Evolutionary conservation across 2,797 vertebrate genomes (phyloP).

Genomic region (Lepilemur ruficaudatus): DNA sequence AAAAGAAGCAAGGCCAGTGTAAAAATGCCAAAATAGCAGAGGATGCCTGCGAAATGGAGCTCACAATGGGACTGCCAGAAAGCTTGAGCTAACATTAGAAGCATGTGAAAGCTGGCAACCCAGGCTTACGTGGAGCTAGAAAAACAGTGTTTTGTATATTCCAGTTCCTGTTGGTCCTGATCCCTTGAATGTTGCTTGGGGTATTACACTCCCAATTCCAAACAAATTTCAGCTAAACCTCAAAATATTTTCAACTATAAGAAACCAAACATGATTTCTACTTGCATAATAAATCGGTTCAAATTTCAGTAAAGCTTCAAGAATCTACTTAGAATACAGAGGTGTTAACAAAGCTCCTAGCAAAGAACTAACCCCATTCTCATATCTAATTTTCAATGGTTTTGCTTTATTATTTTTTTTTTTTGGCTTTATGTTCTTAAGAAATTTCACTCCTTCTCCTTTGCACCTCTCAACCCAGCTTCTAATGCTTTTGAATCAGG

Average conservation of each 20-base stretch:
- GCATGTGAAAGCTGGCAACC: constrained; percentile 59
- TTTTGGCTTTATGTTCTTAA: background rate
- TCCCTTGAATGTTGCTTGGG: constrained; percentile 64
- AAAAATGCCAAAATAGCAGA: constrained; percentile 63
- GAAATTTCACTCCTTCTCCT: background rate
- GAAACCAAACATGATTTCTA: constrained; percentile 70
- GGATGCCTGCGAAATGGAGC: constrained; percentile 47
- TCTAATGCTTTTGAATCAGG: constrained; percentile 34
- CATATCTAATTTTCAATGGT: background rate
- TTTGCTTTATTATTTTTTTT: background rate
- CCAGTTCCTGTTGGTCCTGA: constrained; percentile 68
- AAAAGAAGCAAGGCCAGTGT: constrained; percentile 63
- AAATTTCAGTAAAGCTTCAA: constrained; percentile 47
- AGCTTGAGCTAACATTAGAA: constrained; percentile 68
- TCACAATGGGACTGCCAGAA: constrained; percentile 65
- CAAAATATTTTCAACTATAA: constrained; percentile 70
- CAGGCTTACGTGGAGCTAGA: constrained; percentile 61
- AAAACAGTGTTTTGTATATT: constrained; percentile 56
- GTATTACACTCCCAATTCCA: constrained; percentile 63
- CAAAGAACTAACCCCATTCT: background rate
- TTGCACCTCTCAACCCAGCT: background rate
- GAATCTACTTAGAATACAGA: background rate
- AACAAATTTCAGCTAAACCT: constrained; percentile 73
- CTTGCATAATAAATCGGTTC: constrained; percentile 52
- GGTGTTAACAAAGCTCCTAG: background rate